These are phyloP conservation scores for Alosa sapidissima DNA, from an alignment of 2,797 vertebrate species.

Conservation along the genomic window DNA sequence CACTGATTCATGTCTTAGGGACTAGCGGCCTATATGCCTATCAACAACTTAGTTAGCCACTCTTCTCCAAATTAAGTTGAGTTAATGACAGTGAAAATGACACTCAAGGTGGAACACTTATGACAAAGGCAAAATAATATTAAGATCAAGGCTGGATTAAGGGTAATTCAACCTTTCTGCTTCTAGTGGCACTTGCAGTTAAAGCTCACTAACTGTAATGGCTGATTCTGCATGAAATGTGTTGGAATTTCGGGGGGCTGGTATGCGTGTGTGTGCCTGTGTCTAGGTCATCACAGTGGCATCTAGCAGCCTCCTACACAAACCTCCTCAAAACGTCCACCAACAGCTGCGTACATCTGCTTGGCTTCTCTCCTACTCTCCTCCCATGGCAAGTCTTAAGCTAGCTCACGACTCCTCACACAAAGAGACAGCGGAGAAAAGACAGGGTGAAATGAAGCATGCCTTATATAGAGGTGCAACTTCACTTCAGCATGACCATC, in stretches of 20 bases:
- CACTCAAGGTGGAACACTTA: not conserved
- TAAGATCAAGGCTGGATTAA: not conserved
- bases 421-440: slow-evolving; percentile 41
- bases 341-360: slow-evolving; percentile 57
- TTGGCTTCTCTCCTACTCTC: slow-evolving; percentile 7
- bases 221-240: slow-evolving; percentile 28
- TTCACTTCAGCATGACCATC: not conserved
- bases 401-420: not conserved
- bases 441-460: not conserved
- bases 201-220: not conserved
- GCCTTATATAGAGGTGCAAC: not conserved
- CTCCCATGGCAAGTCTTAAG: not conserved
- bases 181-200: not conserved
- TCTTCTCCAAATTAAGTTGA: not conserved
- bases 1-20: not conserved
- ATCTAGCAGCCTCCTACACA: slow-evolving; percentile 45
- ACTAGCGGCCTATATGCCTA: not conserved
- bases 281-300: slow-evolving; percentile 56
- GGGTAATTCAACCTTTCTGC: not conserved
- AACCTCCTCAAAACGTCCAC: slow-evolving; percentile 24
- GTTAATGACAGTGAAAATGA: not conserved
- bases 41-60: not conserved
- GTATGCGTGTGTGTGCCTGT: slow-evolving; percentile 10
- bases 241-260: slow-evolving; percentile 33
- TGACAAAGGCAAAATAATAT: not conserved